A percentile compares a stretch with the other conserved stretches of the same genome.
phyloP scores from a whole-genome alignment of 2,113 vertebrate genomes.

The Anhinga anhinga region DNA sequence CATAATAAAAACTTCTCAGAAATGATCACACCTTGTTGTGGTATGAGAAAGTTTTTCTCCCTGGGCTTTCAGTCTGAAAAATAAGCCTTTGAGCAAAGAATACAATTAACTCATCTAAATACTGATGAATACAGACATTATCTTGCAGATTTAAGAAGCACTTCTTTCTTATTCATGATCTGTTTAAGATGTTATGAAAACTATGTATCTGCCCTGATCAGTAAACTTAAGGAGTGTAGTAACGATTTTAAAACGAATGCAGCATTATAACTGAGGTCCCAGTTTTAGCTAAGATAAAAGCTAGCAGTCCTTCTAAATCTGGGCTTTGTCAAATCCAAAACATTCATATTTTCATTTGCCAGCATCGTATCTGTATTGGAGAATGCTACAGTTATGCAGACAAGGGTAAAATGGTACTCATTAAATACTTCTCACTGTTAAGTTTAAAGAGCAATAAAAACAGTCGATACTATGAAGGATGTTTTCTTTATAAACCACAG shows the following conservation, averaged over 20 bases:
- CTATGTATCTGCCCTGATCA: not conserved
- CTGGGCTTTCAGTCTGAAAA: not conserved
- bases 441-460: slow-evolving; percentile 9
- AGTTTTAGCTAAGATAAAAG: not conserved
- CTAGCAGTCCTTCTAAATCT: not conserved
- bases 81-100: not conserved
- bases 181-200: not conserved
- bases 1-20: not conserved
- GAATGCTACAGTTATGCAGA: not conserved
- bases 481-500: not conserved
- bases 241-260: not conserved
- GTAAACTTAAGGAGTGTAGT: not conserved
- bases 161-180: not conserved
- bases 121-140: not conserved
- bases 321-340: not conserved
- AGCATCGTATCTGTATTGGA: not conserved
- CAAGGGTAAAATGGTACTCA: not conserved
- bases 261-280: not conserved
- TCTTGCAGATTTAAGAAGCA: not conserved
- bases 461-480: not conserved
- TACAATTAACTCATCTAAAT: not conserved
- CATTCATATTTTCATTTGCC: not conserved
- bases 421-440: not conserved
- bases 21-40: not conserved
- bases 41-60: not conserved